These are phyloP conservation scores for Drosophila ercepeae DNA, from an alignment of 1,140 invertebrate species.

Conservation along the genomic window DNA sequence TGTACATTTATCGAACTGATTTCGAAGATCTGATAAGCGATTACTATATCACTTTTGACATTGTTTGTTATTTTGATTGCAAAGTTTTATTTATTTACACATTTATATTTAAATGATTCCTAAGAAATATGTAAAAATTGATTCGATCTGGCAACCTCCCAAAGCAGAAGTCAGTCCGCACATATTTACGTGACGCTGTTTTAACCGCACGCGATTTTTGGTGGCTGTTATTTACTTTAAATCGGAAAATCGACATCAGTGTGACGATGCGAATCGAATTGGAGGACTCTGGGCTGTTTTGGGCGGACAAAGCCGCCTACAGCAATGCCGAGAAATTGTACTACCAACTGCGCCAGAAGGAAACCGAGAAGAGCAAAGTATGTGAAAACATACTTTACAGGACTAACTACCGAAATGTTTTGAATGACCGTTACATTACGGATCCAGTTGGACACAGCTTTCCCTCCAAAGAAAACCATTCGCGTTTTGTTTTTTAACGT, in stretches of 20 bases:
- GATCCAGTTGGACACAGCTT: neutral
- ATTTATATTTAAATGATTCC: too few species aligned
- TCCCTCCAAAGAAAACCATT: neutral
- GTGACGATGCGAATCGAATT: constrained; percentile 45
- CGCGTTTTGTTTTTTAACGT: neutral
- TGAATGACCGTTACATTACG: neutral
- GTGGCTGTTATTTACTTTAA: neutral
- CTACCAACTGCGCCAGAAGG: constrained; percentile 18
- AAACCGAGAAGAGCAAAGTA: neutral
- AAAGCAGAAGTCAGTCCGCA: neutral
- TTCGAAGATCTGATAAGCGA: too few species aligned
- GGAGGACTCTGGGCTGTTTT: constrained; percentile 30
- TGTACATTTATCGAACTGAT: too few species aligned
- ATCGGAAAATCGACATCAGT: neutral
- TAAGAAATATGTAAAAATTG: too few species aligned
- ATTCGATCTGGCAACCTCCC: neutral
- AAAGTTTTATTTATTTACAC: too few species aligned
- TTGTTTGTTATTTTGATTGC: too few species aligned
- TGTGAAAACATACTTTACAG: neutral
- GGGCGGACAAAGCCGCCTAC: constrained; percentile 44
- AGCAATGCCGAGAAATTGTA: constrained; percentile 44
- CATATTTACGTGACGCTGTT: constrained; percentile 1
- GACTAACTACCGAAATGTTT: neutral
- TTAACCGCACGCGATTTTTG: neutral
- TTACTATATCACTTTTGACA: too few species aligned